Evolutionary conservation across 2,797 vertebrate species (phyloP), one percentile per base, ranked within the genome.

Genomic region (Mycteria americana): DNA sequence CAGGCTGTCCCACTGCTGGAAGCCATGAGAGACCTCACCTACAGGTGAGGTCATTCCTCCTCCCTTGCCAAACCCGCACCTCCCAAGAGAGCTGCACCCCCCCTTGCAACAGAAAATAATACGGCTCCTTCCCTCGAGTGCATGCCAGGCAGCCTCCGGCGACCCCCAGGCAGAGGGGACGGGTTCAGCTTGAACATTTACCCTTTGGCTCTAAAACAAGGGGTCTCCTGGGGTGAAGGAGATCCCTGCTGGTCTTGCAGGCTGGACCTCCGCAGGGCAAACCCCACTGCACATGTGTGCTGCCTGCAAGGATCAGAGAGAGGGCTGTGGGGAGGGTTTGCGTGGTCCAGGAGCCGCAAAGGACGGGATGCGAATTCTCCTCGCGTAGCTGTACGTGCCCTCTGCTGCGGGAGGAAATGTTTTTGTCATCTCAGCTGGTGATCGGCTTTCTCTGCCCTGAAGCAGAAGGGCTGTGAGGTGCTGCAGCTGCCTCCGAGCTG

Each of bases 251-350:
- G 64, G 23, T 57, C 41, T 70, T 50, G 8, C 25, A 83, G 48
- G 39, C n/a, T 41, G 60, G 39, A 79, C 18, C n/a, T 46, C 39
- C 48, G 48, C 37, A 62, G 28, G 14, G 25, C 31, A 67, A 73
- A 59, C 17, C 13, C 41, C 31, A 43, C 8, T 2, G 2, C 9
- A 8, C 9, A 7, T 1, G 0, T 12, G 14, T n/a, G 50, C 70
- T 76, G 50, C 17, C 27, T 13, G 39, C 1, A 4, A 31, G 39
- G 64, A 39, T 60, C 39, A 37, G 23, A 60, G 37, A 39, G 17
- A 60, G 62, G 2, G 1, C 35, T 23, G 30, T 3, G 1, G 15
- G 9, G 56, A 33, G 76, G 56, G 14, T 56, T 67, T 67, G 53
- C 35, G 41, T 53, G 18, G 72, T n/a, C 24, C 5, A 4, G 50